These are phyloP conservation scores for Meandrusa payeni DNA, from an alignment of 2,888 invertebrate species.

Conservation along the genomic window DNA sequence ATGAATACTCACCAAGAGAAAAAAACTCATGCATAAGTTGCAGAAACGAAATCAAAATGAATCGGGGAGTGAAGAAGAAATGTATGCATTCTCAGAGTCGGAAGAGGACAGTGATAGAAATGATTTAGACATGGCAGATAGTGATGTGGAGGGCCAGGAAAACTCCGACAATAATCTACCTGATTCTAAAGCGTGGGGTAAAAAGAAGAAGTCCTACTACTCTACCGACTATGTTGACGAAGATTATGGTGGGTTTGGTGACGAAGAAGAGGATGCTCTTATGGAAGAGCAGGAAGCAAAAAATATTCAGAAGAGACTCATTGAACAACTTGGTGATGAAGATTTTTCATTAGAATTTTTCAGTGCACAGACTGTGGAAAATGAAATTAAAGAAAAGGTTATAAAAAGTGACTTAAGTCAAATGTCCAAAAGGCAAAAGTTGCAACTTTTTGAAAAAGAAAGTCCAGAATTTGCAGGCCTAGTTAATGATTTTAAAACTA, in stretches of 20 bases:
- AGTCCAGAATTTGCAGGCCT: conserved; percentile 92
- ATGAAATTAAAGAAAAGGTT: conserved; percentile 74
- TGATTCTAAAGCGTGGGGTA: conserved; percentile 93
- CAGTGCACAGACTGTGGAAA: conserved; percentile 55
- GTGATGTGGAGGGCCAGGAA: conserved; percentile 89
- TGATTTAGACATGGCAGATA: conserved; percentile 79
- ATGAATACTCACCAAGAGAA: conserved; percentile 85
- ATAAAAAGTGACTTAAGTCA: conserved; percentile 89
- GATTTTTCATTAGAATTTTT: conserved; percentile 85
- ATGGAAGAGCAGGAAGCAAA: conserved; percentile 92
- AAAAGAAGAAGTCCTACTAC: conserved; percentile 88
- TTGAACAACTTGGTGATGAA: conserved; percentile 88
- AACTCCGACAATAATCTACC: conserved; percentile 86
- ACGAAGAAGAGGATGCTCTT: conserved; percentile 86
- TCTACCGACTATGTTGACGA: conserved; percentile 94
- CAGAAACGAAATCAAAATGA: conserved; percentile 74
- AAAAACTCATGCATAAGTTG: conserved; percentile 81
- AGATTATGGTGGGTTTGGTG: conserved; percentile 87
- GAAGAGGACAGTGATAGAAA: conserved; percentile 69
- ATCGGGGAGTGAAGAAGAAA: conserved; percentile 82
- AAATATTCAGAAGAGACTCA: conserved; percentile 88
- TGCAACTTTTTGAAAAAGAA: conserved; percentile 89
- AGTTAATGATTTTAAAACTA: conserved; percentile 88
- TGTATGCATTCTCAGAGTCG: conserved; percentile 81
- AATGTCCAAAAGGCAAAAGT: conserved; percentile 87